phyloP scores from a whole-genome alignment of 2,888 invertebrate genomes.

The Drosophila infuscata region DNA sequence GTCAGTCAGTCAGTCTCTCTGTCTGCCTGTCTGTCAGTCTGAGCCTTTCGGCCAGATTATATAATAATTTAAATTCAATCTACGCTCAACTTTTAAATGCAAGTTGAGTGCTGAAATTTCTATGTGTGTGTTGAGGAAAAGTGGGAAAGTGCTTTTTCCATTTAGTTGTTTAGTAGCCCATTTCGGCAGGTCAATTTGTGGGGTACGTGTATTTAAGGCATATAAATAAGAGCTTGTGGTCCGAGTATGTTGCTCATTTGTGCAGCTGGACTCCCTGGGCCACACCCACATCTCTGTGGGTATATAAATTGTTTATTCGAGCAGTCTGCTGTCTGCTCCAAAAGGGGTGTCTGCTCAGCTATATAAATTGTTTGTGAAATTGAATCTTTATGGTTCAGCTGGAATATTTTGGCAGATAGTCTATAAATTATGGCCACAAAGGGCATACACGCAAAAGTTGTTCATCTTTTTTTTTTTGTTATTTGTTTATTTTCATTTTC shows the following conservation, averaged over 20 bases:
- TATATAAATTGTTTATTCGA: slow-evolving; percentile 62
- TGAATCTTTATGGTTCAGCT: slow-evolving; percentile 81
- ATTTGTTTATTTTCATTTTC: slow-evolving; percentile 29
- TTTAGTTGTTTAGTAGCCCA: slow-evolving; percentile 40
- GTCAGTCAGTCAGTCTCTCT: slow-evolving; percentile 8
- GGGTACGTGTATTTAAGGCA: slow-evolving; percentile 54
- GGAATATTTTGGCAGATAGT: slow-evolving; percentile 81
- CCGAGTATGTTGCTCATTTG: slow-evolving; percentile 72
- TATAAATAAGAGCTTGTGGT: slow-evolving; percentile 72
- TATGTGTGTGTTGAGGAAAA: background rate
- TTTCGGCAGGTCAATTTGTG: slow-evolving; percentile 28
- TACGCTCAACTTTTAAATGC: slow-evolving; percentile 44
- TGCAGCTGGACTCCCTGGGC: slow-evolving; percentile 19
- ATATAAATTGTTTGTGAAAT: slow-evolving; percentile 81
- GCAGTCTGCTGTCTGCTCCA: slow-evolving; percentile 33
- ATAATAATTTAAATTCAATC: slow-evolving; percentile 77
- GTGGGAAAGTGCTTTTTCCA: slow-evolving; percentile 28
- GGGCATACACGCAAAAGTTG: slow-evolving; percentile 78
- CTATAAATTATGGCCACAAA: slow-evolving; percentile 81
- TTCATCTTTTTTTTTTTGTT: slow-evolving; percentile 46
- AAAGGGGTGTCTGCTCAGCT: slow-evolving; percentile 64
- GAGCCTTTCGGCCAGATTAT: slow-evolving; percentile 35
- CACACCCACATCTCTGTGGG: slow-evolving; percentile 40
- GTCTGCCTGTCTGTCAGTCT: slow-evolving; percentile 15
- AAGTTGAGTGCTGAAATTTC: slow-evolving; percentile 41